Conservation (phyloP, 2,113 vertebrate species). For the Bubo bubo region DNA sequence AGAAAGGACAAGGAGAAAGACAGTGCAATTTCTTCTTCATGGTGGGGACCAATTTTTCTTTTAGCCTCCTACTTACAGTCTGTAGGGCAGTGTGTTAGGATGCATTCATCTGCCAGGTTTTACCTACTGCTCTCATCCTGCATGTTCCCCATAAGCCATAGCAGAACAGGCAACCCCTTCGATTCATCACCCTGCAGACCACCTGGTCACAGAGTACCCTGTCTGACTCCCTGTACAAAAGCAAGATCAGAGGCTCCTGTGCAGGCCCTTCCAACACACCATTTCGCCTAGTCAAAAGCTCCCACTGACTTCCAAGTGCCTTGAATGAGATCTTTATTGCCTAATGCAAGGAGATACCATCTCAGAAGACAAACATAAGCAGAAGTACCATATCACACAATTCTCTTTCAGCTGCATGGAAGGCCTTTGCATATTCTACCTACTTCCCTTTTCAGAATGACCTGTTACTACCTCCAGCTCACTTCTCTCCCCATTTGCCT, state of each 20-base stretch:
- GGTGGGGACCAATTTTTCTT: not conserved
- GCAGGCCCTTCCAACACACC: not conserved
- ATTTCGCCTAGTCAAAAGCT: not conserved
- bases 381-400: not conserved
- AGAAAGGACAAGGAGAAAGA: not conserved
- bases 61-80: not conserved
- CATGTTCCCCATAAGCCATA: not conserved
- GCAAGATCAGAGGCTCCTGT: not conserved
- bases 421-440: not conserved
- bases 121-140: not conserved
- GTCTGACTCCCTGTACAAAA: not conserved
- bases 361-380: not conserved
- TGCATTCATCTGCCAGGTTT: not conserved
- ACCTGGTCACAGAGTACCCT: accelerated
- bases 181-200: not conserved
- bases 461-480: not conserved
- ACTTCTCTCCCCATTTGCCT: not conserved
- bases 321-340: not conserved
- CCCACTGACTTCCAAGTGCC: not conserved
- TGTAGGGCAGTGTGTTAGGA: not conserved
- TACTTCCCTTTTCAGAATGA: not conserved
- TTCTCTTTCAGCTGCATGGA: not conserved
- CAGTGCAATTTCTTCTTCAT: not conserved
- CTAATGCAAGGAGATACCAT: not conserved
- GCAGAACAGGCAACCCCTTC: not conserved